These are phyloP conservation scores for Musca domestica DNA, from an alignment of 1,140 invertebrate genomes.

Conservation along the genomic window DNA sequence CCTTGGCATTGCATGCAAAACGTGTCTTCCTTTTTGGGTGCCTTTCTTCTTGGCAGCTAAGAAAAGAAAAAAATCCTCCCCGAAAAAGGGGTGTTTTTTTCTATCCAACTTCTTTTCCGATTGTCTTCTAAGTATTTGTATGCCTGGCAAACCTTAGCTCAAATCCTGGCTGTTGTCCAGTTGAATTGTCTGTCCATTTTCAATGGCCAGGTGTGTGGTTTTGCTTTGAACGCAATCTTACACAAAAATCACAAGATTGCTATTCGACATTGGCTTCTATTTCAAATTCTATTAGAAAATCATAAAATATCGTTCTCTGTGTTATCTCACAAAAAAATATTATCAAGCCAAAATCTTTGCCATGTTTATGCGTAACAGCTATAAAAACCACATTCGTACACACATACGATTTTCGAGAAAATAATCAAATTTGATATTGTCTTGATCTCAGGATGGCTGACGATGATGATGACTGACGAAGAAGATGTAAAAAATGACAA, in stretches of 20 bases:
- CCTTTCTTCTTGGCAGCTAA: background rate
- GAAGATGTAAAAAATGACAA: too few species aligned
- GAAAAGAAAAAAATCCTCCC: too few species aligned
- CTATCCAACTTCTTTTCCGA: too few species aligned
- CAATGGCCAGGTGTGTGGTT: slow-evolving; percentile 16
- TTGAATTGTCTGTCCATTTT: background rate
- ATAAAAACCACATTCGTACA: slow-evolving; percentile 1
- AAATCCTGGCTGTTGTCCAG: background rate
- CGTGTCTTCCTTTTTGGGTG: slow-evolving; percentile 6
- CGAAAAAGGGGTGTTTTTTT: slow-evolving; percentile 41
- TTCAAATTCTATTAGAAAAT: background rate
- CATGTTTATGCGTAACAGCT: slow-evolving; percentile 9
- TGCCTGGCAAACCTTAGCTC: too few species aligned
- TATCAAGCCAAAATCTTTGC: slow-evolving; percentile 1
- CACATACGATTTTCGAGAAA: background rate
- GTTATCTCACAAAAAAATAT: background rate
- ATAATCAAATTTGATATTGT: slow-evolving; percentile 7
- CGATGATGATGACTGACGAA: too few species aligned
- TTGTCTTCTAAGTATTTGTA: background rate
- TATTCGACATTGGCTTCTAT: background rate
- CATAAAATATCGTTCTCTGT: slow-evolving; percentile 3
- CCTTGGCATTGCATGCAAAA: background rate
- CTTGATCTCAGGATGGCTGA: too few species aligned
- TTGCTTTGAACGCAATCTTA: slow-evolving; percentile 4
- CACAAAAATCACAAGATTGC: background rate